Percentiles rank a stretch among this genome's conserved stretches.
Evolutionary conservation across 53 echinoderm and acorn worm genomes (phyloP).

Genomic region (Paelopatides confundens): DNA sequence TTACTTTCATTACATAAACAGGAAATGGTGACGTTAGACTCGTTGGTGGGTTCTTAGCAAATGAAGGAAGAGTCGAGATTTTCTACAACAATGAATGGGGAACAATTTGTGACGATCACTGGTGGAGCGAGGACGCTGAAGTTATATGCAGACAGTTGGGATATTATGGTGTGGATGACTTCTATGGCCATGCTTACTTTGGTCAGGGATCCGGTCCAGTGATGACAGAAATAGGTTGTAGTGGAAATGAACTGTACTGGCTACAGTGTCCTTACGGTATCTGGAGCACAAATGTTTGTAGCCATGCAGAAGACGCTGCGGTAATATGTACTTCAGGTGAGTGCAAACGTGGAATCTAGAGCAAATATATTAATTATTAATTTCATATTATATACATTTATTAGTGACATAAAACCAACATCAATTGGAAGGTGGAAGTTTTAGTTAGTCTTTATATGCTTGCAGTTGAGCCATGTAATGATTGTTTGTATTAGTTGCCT

Average conservation of each 20-base stretch:
- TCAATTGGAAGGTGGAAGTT: no score
- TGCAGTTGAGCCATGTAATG: no score
- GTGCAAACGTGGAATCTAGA: no score
- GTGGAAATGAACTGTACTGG: not conserved
- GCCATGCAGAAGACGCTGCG: not conserved
- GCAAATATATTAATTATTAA: no score
- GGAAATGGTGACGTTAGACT: not conserved
- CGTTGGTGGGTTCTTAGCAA: not conserved
- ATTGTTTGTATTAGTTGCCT: no score
- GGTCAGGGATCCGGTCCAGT: not conserved
- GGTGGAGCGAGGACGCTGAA: not conserved
- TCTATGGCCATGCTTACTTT: not conserved
- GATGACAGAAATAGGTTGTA: not conserved
- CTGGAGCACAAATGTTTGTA: not conserved
- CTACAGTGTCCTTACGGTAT: not conserved
- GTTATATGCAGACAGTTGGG: not conserved
- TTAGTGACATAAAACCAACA: no score
- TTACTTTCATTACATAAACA: no score
- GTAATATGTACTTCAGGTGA: slow-evolving; percentile 7
- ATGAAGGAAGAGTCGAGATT: slow-evolving; percentile 26
- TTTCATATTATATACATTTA: no score
- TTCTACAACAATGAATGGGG: not conserved
- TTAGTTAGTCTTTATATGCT: no score
- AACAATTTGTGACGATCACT: not conserved
- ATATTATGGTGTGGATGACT: not conserved